phyloP scores from a whole-genome alignment of 2,113 vertebrate genomes.

The Hypocryptadius cinnamomeus region DNA sequence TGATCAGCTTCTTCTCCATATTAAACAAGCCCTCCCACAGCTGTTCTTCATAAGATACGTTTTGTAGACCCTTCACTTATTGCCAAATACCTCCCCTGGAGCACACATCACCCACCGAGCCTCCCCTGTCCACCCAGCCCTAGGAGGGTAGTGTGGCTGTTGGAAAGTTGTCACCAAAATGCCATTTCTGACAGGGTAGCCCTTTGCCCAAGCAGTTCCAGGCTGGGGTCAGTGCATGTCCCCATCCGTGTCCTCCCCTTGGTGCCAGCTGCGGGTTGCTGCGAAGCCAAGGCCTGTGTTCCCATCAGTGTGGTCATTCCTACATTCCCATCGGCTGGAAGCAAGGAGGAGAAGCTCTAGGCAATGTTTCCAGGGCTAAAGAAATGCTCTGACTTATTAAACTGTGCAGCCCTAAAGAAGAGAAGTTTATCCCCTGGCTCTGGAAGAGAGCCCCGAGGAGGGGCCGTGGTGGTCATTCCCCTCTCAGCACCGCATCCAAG shows the following conservation, averaged over 20 bases:
- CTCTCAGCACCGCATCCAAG: not conserved
- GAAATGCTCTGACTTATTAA: not conserved
- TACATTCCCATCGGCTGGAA: rapidly evolving
- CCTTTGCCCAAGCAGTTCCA: rapidly evolving
- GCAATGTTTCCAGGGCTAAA: not conserved
- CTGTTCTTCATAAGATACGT: not conserved
- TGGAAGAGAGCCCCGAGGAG: not conserved
- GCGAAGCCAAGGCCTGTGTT: not conserved
- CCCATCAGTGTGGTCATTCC: rapidly evolving
- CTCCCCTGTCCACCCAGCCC: not conserved
- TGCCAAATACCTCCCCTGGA: no score
- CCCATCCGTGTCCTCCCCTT: rapidly evolving
- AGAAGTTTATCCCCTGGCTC: not conserved
- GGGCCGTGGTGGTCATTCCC: not conserved
- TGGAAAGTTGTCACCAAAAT: not conserved
- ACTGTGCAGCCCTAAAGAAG: not conserved
- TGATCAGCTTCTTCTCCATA: not conserved
- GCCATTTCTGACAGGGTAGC: not conserved
- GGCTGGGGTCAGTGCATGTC: not conserved
- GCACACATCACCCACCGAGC: rapidly evolving
- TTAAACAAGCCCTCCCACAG: not conserved
- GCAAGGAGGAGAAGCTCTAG: not conserved
- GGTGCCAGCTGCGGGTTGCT: rapidly evolving
- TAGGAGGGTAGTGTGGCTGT: not conserved
- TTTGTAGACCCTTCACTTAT: not conserved